These are phyloP conservation scores for Pteropus rufus DNA, from an alignment of 2,797 vertebrate genomes.

Conservation along the genomic window DNA sequence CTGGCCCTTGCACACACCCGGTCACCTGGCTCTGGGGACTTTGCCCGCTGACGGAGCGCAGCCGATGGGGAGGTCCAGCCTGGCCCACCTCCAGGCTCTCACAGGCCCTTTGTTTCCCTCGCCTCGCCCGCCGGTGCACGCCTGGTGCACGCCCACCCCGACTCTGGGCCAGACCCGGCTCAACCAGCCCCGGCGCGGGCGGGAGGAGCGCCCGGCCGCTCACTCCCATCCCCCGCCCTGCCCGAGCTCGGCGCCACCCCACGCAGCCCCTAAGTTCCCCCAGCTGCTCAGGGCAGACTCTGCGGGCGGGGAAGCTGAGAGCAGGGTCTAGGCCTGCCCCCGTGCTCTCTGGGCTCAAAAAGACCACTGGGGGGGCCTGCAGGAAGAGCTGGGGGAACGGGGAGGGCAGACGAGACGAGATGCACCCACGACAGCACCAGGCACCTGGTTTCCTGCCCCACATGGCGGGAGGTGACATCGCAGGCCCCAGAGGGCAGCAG, in stretches of 20 bases:
- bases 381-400: background rate
- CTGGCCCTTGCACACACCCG: background rate
- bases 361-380: background rate
- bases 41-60: background rate
- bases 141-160: background rate
- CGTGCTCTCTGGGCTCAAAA: background rate
- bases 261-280: background rate
- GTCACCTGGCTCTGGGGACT: conserved; percentile 19
- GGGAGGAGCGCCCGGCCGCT: background rate
- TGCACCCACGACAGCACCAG: background rate
- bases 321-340: background rate
- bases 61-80: background rate
- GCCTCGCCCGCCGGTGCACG: background rate
- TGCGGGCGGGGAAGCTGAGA: background rate
- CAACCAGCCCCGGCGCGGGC: background rate
- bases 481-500: background rate
- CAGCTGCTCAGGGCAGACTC: background rate
- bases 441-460: background rate
- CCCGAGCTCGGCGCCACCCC: background rate
- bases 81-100: background rate
- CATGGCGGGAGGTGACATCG: background rate
- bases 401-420: background rate
- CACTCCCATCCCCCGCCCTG: background rate
- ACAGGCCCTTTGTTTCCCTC: conserved; percentile 22
- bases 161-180: background rate